Percentiles rank a stretch among this genome's conserved stretches.
phyloP scores from a whole-genome alignment of 1,140 invertebrate genomes.

The Conus ventricosus region DNA sequence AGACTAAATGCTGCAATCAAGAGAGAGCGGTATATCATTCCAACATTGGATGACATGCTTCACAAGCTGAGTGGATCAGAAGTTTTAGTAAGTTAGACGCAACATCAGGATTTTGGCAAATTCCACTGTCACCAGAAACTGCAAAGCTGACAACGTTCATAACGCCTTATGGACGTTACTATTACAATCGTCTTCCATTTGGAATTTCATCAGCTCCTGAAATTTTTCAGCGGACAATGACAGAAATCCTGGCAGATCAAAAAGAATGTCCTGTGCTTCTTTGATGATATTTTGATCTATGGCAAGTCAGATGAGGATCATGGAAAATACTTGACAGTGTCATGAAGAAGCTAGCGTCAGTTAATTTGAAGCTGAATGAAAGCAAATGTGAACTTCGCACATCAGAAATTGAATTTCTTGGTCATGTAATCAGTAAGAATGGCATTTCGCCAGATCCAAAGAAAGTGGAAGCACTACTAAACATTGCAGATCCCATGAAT shows the following conservation, averaged over 20 bases:
- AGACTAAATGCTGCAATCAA: not conserved
- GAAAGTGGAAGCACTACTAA: conserved; percentile 34
- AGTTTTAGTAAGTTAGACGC: conserved; percentile 29
- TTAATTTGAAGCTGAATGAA: conserved; percentile 7
- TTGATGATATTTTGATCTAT: conserved; percentile 50
- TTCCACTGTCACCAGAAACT: conserved; percentile 90
- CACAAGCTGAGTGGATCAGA: not conserved
- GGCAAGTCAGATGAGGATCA: conserved; percentile 44
- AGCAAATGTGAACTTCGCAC: conserved; percentile 21
- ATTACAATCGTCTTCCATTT: conserved; percentile 42
- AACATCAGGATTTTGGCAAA: conserved; percentile 87
- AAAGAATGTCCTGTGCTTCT: conserved; percentile 25
- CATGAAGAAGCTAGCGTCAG: conserved; percentile 38
- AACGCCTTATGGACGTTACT: conserved; percentile 62
- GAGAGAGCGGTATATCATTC: not conserved
- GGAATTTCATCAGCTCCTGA: conserved; percentile 45
- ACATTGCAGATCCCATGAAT: conserved; percentile 37
- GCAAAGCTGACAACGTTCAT: conserved; percentile 85
- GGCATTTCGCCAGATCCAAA: conserved; percentile 19
- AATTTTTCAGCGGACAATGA: conserved; percentile 44
- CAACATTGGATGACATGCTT: not conserved
- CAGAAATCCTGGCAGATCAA: conserved; percentile 36
- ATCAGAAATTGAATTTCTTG: conserved; percentile 9
- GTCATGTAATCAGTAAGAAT: conserved; percentile 14
- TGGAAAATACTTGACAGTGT: conserved; percentile 35